phyloP scores from a whole-genome alignment of 2,797 vertebrate species.

The Sebastolobus alascanus region DNA sequence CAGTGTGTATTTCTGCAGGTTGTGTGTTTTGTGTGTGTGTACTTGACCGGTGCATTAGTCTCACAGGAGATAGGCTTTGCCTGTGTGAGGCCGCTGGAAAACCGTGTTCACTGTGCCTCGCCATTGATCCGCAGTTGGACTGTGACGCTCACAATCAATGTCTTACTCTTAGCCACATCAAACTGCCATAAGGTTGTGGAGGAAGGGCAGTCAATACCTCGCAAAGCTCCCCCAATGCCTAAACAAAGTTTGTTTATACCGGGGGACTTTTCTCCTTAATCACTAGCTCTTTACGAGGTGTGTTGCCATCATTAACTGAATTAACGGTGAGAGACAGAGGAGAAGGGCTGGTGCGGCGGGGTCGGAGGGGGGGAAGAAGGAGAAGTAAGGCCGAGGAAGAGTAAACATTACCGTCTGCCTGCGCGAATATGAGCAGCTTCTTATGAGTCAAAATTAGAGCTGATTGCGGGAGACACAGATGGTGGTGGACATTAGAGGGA shows the following conservation, averaged over 20 bases:
- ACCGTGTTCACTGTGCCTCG: slow-evolving; percentile 37
- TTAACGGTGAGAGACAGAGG: slow-evolving; percentile 53
- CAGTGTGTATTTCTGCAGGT: background rate
- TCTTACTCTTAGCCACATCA: slow-evolving; percentile 54
- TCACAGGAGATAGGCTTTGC: slow-evolving; percentile 2
- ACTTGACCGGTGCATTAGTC: slow-evolving; percentile 3
- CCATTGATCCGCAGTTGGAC: slow-evolving; percentile 60
- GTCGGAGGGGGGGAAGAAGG: slow-evolving; percentile 13
- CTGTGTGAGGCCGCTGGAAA: slow-evolving; percentile 26
- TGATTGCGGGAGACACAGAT: slow-evolving; percentile 76
- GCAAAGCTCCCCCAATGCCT: slow-evolving; percentile 63
- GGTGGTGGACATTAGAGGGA: slow-evolving; percentile 65
- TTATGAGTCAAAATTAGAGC: slow-evolving; percentile 69
- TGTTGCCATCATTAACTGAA: slow-evolving; percentile 60
- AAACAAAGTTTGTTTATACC: slow-evolving; percentile 71
- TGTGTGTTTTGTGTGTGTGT: slow-evolving; percentile 16
- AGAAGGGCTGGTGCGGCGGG: background rate
- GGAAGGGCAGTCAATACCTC: slow-evolving; percentile 64
- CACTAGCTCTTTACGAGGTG: slow-evolving; percentile 66
- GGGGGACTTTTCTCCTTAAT: slow-evolving; percentile 69
- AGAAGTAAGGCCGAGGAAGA: slow-evolving; percentile 36
- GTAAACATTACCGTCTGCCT: slow-evolving; percentile 68
- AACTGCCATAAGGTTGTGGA: slow-evolving; percentile 43
- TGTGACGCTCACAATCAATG: slow-evolving; percentile 57
- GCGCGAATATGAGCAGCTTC: slow-evolving; percentile 45